Base-by-base conservation (phyloP, 2,888 invertebrate species). In the Nasonia oneida region DNA sequence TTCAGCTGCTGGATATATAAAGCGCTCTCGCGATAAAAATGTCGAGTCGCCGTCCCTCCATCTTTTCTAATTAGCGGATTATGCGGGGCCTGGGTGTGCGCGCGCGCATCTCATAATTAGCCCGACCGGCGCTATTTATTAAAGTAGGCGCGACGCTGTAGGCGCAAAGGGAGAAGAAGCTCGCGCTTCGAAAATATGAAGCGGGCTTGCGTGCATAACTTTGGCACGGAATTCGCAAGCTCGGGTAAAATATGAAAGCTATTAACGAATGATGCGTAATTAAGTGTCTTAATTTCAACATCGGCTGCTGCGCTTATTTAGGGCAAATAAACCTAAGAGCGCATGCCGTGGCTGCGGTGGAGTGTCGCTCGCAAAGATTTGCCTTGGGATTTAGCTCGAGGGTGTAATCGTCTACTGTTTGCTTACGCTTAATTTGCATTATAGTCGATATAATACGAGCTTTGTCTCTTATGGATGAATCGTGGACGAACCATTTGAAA, bases 21-120 rank as follows among this genome's bases (percentile, higher is more conserved):
- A 84, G 8, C 42, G 18, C 4, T 42, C 77, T 76, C 37, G 57
- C 75, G 79, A 79, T 83, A 88, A 88, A 86, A 87, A 77, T 71
- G 80, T 64, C 81, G 67, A 82, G 78, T 75, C 33, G 67, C 70
- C 12, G 18, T 53, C 80, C 81, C 78, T 88, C 86, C 86, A 88
- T 86, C 86, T 78, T 87, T 87, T 88, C 85, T 89, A 89, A 89
- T 88, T 89, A 88, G 83, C 83, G 64, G 71, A 84, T 87, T 84
- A 86, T 82, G 61, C 47, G 50, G 23, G 37, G 61, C 61, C 61
- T 79, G 75, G 71, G 73, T 50, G n/a, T 67, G 37, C 37, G 77
- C 61, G 76, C 37, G 42, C 73, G 18, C 39, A 77, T 23, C 18
- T n/a, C 47, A 57, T 78, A 86, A 86, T 86, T 86, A 86, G 73